These are phyloP conservation scores for Hydropsyche tenuis DNA, from an alignment of 1,140 invertebrate genomes.

Conservation along the genomic window DNA sequence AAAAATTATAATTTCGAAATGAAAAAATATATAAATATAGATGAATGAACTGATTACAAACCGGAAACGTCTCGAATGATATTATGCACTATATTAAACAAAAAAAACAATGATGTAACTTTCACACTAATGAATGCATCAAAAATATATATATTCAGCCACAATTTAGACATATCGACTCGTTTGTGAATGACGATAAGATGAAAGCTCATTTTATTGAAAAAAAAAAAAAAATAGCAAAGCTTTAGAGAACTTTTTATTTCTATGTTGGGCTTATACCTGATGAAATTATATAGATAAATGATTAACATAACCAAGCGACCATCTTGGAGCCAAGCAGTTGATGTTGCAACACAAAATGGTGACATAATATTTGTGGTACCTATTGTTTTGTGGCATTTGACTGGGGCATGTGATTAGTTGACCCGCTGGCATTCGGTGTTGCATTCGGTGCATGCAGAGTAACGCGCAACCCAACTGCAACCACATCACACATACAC, in stretches of 20 bases:
- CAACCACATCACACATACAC: conserved; percentile 58
- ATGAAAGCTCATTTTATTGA: too few species aligned
- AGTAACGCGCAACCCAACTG: conserved; percentile 63
- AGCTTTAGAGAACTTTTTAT: too few species aligned
- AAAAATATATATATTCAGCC: too few species aligned
- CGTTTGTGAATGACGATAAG: too few species aligned
- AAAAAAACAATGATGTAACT: too few species aligned
- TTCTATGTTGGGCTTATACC: background rate
- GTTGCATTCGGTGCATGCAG: conserved; percentile 58
- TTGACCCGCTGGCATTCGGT: conserved; percentile 48
- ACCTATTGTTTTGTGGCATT: conserved; percentile 52
- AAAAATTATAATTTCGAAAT: background rate
- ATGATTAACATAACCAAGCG: conserved; percentile 31
- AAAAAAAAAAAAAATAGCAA: conserved; percentile 9
- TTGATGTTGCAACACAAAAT: conserved; percentile 43
- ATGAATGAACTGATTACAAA: background rate
- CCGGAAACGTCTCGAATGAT: too few species aligned
- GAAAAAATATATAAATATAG: background rate
- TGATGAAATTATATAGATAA: conserved; percentile 14
- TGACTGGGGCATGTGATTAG: conserved; percentile 50
- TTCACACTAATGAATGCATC: too few species aligned
- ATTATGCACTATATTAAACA: too few species aligned
- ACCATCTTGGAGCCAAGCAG: conserved; percentile 30
- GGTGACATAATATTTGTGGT: conserved; percentile 44
- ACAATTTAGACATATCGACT: too few species aligned